Base-by-base conservation (phyloP, 2,113 vertebrate species). In the Semicossyphus pulcher region DNA sequence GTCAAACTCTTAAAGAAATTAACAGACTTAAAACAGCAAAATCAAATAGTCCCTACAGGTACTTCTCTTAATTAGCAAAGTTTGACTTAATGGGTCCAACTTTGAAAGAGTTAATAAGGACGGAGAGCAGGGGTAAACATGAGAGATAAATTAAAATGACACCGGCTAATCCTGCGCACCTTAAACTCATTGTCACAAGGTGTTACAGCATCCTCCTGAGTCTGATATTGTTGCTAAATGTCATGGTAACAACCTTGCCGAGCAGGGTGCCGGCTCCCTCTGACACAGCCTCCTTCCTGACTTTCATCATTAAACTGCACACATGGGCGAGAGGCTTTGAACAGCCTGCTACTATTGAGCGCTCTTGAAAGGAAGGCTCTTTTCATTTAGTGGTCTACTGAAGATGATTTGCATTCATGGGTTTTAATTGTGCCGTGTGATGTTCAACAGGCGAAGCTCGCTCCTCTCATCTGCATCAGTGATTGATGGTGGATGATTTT, bases 341-440 rank as follows among this genome's bases (percentile, higher is more conserved):
- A 83, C 83, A 61, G 56, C 56, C 60, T 81, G 83, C 58, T 57
- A 64, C 72, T 72, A 82, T 84, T 75, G 76, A 86, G 84, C 31
- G 15, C 79, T 67, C 61, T 85, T 81, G 65, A 87, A 89, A 90
- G 75, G 65, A 81, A 86, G 65, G 73, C 84, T 80, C 77, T 85
- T 86, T 87, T 90, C 72, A 83, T 88, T 85, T 72, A 80, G 83
- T 84, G 73, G 72, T 66, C 77, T 62, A 39, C 79, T 76, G 82
- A 82, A 85, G 78, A 86, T 86, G 72, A 90, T 88, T 90, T 88
- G 88, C 83, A 88, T 89, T 89, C 76, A 70, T 80, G 76, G 69
- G 31, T 83, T 88, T 89, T 90, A 86, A 88, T 89, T 86, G 75
- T 80, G 80, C 63, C 10, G 62, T 86, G 85, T 90, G 88, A 89